A percentile compares a stretch with the other conserved stretches of the same genome.
Evolutionary conservation across 35 echinoderm and acorn worm species (phyloP).

Genomic region (Ophiothrix spiculata): DNA sequence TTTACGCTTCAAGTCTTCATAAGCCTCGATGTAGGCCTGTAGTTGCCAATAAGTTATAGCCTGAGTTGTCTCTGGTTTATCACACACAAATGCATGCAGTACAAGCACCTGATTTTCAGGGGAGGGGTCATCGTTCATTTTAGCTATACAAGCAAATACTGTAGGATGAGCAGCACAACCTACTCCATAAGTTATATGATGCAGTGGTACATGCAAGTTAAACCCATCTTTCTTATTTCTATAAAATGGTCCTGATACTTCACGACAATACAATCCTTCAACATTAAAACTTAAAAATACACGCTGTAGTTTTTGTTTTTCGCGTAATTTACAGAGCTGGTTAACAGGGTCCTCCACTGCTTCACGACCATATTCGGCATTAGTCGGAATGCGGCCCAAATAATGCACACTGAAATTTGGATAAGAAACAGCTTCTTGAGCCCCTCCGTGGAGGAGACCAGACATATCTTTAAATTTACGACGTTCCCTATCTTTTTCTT

Average conservation of each 20-base stretch:
- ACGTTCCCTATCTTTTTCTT: constrained; percentile 55
- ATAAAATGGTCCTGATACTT: constrained; percentile 62
- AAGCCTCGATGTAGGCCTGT: constrained; percentile 97
- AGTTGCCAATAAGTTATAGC: constrained; percentile 94
- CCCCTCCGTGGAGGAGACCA: constrained; percentile 37
- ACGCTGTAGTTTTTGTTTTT: constrained; percentile 84
- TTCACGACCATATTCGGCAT: constrained; percentile 66
- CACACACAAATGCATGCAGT: constrained; percentile 88
- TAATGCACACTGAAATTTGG: constrained; percentile 84
- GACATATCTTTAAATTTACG: constrained; percentile 80
- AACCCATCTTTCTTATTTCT: constrained; percentile 86
- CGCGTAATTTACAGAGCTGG: constrained; percentile 83
- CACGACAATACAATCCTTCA: constrained; percentile 70
- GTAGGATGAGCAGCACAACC: constrained; percentile 65
- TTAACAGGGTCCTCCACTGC: constrained; percentile 88
- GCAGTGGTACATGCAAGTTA: constrained; percentile 65
- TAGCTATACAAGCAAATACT: constrained; percentile 82
- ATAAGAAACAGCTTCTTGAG: constrained; percentile 40
- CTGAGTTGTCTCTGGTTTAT: constrained; percentile 68
- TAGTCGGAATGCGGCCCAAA: constrained; percentile 81
- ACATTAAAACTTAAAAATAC: constrained; percentile 69
- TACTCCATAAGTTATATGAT: constrained; percentile 93
- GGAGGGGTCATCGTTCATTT: constrained; percentile 60
- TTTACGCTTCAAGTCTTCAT: constrained; percentile 92
- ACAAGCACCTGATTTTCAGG: constrained; percentile 64